phyloP scores from a whole-genome alignment of 2,797 vertebrate genomes.

The Astyanax mexicanus region DNA sequence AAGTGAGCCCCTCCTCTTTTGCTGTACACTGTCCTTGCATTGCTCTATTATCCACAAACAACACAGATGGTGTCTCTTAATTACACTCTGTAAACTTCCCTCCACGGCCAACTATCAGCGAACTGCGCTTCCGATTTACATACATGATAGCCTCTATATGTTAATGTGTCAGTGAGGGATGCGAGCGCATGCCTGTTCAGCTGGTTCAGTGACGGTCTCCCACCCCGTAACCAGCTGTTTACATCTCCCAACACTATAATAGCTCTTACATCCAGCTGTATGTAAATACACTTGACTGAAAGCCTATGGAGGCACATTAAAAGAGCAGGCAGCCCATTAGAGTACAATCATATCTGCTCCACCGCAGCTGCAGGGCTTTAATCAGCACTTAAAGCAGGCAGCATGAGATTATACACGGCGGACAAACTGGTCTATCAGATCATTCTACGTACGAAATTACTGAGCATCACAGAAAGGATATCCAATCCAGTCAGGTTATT shows the following conservation, averaged over 20 bases:
- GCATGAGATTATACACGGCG: not conserved
- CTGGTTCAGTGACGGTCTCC: too few relatives aligned
- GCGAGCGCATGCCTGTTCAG: not conserved
- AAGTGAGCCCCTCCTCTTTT: too few relatives aligned
- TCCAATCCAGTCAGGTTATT: too few relatives aligned
- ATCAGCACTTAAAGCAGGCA: constrained; percentile 15
- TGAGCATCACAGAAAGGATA: not conserved
- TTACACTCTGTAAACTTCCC: not conserved
- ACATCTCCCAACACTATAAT: not conserved
- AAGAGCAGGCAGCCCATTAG: not conserved
- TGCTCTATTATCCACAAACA: not conserved
- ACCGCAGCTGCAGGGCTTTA: not conserved
- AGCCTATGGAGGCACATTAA: not conserved
- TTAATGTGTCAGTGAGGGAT: not conserved
- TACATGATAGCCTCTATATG: not conserved
- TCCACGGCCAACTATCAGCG: not conserved
- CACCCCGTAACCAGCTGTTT: not conserved
- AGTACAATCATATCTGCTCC: not conserved
- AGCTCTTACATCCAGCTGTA: not conserved
- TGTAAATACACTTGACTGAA: not conserved
- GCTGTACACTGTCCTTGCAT: not conserved
- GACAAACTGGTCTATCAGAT: not conserved
- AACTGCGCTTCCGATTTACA: not conserved
- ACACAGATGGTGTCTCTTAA: constrained; percentile 14
- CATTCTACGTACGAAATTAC: not conserved